Base-by-base conservation (phyloP, 2,888 invertebrate species). In the Bhutanitis thaidina region DNA sequence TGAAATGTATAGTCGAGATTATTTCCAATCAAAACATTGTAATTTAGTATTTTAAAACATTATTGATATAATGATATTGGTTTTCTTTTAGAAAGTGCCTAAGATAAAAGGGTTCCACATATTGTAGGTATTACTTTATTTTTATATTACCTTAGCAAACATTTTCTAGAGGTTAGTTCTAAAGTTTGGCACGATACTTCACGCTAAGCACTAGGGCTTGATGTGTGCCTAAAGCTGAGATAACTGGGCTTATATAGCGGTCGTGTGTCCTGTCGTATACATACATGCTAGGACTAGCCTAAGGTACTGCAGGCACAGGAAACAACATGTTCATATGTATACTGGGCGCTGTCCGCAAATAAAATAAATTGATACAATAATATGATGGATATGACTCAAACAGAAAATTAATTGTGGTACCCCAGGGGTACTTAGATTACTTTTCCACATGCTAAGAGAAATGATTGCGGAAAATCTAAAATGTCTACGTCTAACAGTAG, bases 161-260 rank as follows among this genome's bases (percentile, higher is more conserved):
- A 89, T 89, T 79, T 79, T 84, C 62, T 67, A 65, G 71, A 67
- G 58, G 68, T 73, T 55, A 73, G 37, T 74, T 53, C 67, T 68
- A 68, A 67, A 71, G 57, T 74, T 70, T 72, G 77, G 69, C 63
- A 68, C 74, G 62, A 74, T 79, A 72, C 71, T 73, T 73, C 71
- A 76, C 73, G 68, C 65, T 77, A 67, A 71, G 78, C 78, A 69
- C 79, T 82, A 83, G 77, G 80, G 74, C 79, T 77, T 67, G 80
- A 71, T 75, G 71, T 87, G 88, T 88, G 77, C 77, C 84, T 64
- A 86, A 88, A 77, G 75, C 75, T 79, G 55, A 72, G 78, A 80
- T 82, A 83, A 69, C 80, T 61, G 67, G 71, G 79, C 75, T 89
- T 89, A 75, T 89, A 89, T 89, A 89, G 76, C 73, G 58, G 10